Base-by-base conservation (phyloP, 1,140 invertebrate species). In the Diachasma alloeum region DNA sequence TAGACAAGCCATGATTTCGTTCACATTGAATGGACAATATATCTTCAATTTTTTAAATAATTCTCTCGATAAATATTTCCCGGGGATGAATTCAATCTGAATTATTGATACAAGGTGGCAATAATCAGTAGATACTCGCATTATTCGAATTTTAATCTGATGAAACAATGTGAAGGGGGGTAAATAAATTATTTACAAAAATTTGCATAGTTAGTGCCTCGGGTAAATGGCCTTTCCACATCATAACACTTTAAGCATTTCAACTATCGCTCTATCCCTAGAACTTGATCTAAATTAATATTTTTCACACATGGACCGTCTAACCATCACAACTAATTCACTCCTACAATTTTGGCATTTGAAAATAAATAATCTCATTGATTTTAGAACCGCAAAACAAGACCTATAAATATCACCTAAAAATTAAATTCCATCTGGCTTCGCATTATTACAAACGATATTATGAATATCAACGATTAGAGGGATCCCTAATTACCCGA, bases 181-280 rank as follows among this genome's bases (percentile, higher is more conserved):
- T 74, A 80, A 82, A 85, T 82, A 83, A 85, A 81, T 31, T 63
- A 63, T 86, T 81, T 86, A 87, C 85, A 87, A 85, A 81, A 85
- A 82, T 26, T n/a, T 81, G 69, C 84, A 26, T 63, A 63, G 1
- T 63, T 63, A 84, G 82, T 79, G 81, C 79, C 83, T 82, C 82
- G 82, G 76, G 77, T 82, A 84, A 81, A 19, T 80, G 76, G 74
- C 11, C 72, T 48, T 74, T 67, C 36, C 37, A 19, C 42, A 24
- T 69, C 11, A 26, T 26, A 63, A 26, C 19, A 63, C 19, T 26
- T 19, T 63, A 63, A 63, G 19, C 59, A 63, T 13, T 63, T 63
- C 53, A 26, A 42, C 72, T 70, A 24, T 44, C 17, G 53, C 39
- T 68, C 42, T 53, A 37, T 26, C 24, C 31, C n/a, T 74, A 36